Conservation (phyloP, 2,797 vertebrate genomes). For the Tympanoctomys barrerae region DNA sequence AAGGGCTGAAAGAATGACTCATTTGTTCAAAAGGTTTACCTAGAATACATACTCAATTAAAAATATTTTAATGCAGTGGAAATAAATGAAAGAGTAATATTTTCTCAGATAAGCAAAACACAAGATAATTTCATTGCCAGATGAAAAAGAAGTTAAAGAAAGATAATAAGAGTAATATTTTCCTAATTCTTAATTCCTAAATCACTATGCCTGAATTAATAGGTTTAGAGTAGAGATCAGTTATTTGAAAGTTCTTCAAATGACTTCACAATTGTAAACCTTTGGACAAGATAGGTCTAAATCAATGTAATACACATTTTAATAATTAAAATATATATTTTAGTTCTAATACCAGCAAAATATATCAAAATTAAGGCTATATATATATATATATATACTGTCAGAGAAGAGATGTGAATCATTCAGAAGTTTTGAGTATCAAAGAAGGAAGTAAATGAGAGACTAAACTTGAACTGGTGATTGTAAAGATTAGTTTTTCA, state of each 20-base stretch:
- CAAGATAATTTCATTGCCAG: not conserved
- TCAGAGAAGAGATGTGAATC: not conserved
- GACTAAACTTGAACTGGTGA: not conserved
- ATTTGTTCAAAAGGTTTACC: not conserved
- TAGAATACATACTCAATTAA: not conserved
- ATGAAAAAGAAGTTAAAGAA: not conserved
- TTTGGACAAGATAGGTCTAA: not conserved
- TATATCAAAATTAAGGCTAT: not conserved
- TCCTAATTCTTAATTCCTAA: not conserved
- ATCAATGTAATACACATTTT: not conserved
- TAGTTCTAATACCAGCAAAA: not conserved
- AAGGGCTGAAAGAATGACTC: not conserved
- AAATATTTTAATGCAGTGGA: not conserved
- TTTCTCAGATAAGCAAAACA: not conserved
- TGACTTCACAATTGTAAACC: conserved; percentile 9
- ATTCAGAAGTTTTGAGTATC: not conserved
- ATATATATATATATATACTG: not conserved
- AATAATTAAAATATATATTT: conserved; percentile 1
- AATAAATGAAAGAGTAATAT: not conserved
- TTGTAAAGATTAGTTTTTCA: not conserved
- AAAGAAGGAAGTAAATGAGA: not conserved
- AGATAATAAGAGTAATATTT: not conserved
- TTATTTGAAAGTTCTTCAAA: not conserved
- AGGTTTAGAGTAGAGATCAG: not conserved
- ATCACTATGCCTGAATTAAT: not conserved